Evolutionary conservation across 2,888 invertebrate genomes (phyloP).

Genomic region (Cynaeus angustus): DNA sequence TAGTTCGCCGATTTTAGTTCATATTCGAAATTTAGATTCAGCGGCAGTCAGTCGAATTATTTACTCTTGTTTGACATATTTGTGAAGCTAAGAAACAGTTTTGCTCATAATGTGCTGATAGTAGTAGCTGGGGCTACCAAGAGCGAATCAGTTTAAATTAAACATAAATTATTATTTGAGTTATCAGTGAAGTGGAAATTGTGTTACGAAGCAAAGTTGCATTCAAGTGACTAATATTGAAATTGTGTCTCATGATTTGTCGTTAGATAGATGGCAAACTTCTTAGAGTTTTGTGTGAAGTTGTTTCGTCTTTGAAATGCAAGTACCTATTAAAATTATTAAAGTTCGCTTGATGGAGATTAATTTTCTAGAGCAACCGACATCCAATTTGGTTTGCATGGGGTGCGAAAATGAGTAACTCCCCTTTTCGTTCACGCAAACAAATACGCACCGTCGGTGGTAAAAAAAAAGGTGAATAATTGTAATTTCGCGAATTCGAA

Average conservation of each 20-base stretch:
- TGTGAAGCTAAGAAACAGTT: neutral
- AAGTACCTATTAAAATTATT: constrained; percentile 40
- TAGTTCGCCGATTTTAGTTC: constrained; percentile 4
- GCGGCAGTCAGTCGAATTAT: neutral
- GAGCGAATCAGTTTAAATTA: no score
- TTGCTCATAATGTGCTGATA: neutral
- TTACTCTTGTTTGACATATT: constrained; percentile 2
- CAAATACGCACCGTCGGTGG: constrained; percentile 22
- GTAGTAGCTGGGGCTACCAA: neutral
- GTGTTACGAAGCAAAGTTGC: neutral
- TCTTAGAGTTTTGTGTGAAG: constrained; percentile 21
- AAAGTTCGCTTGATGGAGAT: constrained; percentile 32
- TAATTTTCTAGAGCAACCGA: constrained; percentile 34
- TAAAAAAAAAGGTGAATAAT: constrained; percentile 37
- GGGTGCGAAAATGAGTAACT: constrained; percentile 39
- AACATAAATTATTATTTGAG: neutral
- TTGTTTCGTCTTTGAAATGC: constrained; percentile 20
- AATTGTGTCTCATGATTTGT: neutral
- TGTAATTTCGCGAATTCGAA: constrained; percentile 23
- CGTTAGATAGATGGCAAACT: constrained; percentile 8
- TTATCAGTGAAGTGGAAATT: neutral
- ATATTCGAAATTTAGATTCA: constrained; percentile 1
- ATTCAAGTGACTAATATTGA: no score
- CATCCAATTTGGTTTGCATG: constrained; percentile 36
- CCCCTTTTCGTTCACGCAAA: constrained; percentile 26